These are phyloP conservation scores for Myotis lucifugus DNA, from an alignment of 2,113 vertebrate species.

Conservation along the genomic window DNA sequence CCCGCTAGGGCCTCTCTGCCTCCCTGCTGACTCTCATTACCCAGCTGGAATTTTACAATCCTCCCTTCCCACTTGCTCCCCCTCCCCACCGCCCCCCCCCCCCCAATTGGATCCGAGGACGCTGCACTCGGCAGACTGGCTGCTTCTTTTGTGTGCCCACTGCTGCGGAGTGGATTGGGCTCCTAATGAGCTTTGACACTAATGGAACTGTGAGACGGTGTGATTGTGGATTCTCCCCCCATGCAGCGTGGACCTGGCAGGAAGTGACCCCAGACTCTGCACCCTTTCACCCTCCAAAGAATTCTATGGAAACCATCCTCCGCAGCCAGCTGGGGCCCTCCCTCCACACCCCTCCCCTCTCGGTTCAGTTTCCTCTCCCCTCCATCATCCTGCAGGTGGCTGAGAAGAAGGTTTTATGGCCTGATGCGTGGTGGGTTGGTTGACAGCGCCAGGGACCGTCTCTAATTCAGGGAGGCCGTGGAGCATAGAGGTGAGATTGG, in stretches of 20 bases:
- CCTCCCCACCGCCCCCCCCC: conserved; percentile 19
- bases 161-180: conserved; percentile 82
- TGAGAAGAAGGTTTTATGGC: conserved; percentile 81
- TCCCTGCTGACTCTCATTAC: conserved; percentile 89
- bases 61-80: conserved; percentile 68
- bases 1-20: conserved; percentile 80
- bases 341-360: conserved; percentile 44
- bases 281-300: conserved; percentile 81
- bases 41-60: conserved; percentile 85
- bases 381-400: conserved; percentile 83
- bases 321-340: conserved; percentile 83
- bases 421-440: conserved; percentile 59
- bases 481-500: conserved; percentile 64
- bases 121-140: conserved; percentile 81
- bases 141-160: conserved; percentile 84
- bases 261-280: conserved; percentile 85
- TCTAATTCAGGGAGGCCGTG: conserved; percentile 64
- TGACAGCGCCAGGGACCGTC: conserved; percentile 66
- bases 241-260: conserved; percentile 82
- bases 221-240: conserved; percentile 82
- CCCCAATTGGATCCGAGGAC: conserved; percentile 52
- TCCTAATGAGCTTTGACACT: conserved; percentile 89
- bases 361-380: conserved; percentile 73
- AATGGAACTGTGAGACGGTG: conserved; percentile 84
- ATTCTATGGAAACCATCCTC: conserved; percentile 82